phyloP scores from a whole-genome alignment of 2,888 invertebrate species.

The Drosophila quasianomalipes region DNA sequence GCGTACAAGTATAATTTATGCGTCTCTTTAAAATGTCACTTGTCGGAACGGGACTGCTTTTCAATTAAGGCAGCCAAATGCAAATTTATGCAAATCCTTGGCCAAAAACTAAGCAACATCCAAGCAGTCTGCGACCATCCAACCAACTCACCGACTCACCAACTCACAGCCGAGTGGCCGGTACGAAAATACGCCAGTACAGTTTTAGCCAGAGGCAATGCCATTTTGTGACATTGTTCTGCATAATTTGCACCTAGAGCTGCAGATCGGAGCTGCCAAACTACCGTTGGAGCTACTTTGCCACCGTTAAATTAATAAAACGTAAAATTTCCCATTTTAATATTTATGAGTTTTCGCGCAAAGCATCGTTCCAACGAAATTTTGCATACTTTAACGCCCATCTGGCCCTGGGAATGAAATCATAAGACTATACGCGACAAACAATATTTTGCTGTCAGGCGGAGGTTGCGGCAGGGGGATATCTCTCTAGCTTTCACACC shows the following conservation, averaged over 20 bases:
- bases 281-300: slow-evolving; percentile 70
- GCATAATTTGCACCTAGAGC: slow-evolving; percentile 70
- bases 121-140: slow-evolving; percentile 39
- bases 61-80: slow-evolving; percentile 73
- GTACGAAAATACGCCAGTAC: slow-evolving; percentile 17
- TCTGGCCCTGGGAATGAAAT: slow-evolving; percentile 23
- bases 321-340: slow-evolving; percentile 82
- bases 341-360: slow-evolving; percentile 75
- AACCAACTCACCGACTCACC: slow-evolving; percentile 5
- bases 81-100: slow-evolving; percentile 78
- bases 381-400: slow-evolving; percentile 36
- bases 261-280: slow-evolving; percentile 50
- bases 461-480: neutral
- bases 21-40: slow-evolving; percentile 78
- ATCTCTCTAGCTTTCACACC: slow-evolving; percentile 31
- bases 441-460: slow-evolving; percentile 37
- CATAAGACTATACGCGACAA: slow-evolving; percentile 33
- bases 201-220: slow-evolving; percentile 48
- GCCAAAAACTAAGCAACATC: slow-evolving; percentile 79
- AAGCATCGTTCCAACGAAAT: slow-evolving; percentile 24
- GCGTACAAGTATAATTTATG: slow-evolving; percentile 67
- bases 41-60: slow-evolving; percentile 62
- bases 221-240: slow-evolving; percentile 68
- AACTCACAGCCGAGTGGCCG: slow-evolving; percentile 28
- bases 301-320: slow-evolving; percentile 81